Percentiles rank a stretch among this genome's conserved stretches.
These are phyloP conservation scores for Chalcis sispes DNA, from an alignment of 2,888 invertebrate species.

Conservation along the genomic window DNA sequence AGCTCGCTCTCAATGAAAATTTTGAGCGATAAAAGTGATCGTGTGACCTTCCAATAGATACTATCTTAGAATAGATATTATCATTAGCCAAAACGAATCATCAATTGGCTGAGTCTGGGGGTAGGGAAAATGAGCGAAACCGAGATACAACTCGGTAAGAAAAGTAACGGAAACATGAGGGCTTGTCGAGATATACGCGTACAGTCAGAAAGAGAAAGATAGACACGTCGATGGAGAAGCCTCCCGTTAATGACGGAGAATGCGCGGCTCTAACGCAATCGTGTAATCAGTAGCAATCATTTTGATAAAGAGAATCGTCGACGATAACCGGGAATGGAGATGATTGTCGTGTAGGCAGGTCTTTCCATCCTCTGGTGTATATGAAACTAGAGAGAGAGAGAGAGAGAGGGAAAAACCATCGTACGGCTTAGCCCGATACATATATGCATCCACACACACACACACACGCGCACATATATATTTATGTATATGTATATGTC, in stretches of 20 bases:
- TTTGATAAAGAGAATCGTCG: conserved; percentile 73
- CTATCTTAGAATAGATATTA: no score
- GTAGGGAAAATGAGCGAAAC: not conserved
- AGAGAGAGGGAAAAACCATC: conserved; percentile 60
- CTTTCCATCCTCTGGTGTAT: conserved; percentile 56
- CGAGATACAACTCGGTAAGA: not conserved
- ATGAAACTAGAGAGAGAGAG: not conserved
- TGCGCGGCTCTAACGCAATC: conserved; percentile 71
- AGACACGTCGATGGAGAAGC: conserved; percentile 53
- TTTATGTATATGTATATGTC: no score
- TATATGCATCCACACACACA: not conserved
- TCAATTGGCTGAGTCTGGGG: not conserved
- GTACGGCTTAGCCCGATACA: conserved; percentile 48
- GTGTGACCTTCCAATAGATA: no score
- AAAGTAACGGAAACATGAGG: conserved; percentile 56
- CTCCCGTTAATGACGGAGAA: conserved; percentile 52
- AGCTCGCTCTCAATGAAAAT: no score
- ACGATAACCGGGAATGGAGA: conserved; percentile 72
- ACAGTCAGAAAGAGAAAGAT: no score
- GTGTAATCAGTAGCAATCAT: conserved; percentile 74
- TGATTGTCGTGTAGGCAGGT: conserved; percentile 74
- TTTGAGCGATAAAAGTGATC: no score
- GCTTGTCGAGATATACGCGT: no score
- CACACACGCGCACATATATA: no score
- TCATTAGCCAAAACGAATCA: not conserved